phyloP scores from a whole-genome alignment of 2,888 invertebrate genomes.

The Eugnorisma glareosa region DNA sequence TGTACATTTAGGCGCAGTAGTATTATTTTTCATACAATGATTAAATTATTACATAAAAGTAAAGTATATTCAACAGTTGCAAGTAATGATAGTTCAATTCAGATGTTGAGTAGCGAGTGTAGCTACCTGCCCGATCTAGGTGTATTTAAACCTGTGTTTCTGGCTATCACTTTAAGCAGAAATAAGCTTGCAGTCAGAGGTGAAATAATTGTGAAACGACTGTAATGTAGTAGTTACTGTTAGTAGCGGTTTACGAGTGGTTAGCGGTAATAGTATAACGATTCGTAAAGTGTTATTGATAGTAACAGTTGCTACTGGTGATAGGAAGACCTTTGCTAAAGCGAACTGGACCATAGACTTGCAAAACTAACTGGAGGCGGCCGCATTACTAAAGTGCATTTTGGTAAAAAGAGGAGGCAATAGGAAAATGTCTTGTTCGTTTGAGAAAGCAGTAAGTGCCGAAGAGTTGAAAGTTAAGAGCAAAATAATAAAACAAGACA shows the following conservation, averaged over 20 bases:
- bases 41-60: too few relatives aligned
- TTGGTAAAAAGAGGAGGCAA: slow-evolving; percentile 1
- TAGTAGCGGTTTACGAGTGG: neutral
- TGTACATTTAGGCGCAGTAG: too few relatives aligned
- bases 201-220: neutral
- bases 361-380: neutral
- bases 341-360: neutral
- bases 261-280: neutral
- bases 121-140: too few relatives aligned
- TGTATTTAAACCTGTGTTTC: too few relatives aligned
- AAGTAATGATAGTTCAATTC: too few relatives aligned
- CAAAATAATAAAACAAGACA: neutral
- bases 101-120: too few relatives aligned
- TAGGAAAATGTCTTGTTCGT: neutral
- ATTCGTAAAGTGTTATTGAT: neutral
- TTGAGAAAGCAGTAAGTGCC: neutral
- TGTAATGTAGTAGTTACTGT: neutral
- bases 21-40: too few relatives aligned
- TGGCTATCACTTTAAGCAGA: too few relatives aligned
- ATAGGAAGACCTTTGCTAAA: neutral
- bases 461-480: neutral
- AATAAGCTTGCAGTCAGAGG: neutral
- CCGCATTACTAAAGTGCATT: neutral
- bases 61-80: too few relatives aligned
- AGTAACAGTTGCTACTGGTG: neutral